phyloP scores from a whole-genome alignment of 2,113 vertebrate genomes.

The Sinocyclocheilus grahami region DNA sequence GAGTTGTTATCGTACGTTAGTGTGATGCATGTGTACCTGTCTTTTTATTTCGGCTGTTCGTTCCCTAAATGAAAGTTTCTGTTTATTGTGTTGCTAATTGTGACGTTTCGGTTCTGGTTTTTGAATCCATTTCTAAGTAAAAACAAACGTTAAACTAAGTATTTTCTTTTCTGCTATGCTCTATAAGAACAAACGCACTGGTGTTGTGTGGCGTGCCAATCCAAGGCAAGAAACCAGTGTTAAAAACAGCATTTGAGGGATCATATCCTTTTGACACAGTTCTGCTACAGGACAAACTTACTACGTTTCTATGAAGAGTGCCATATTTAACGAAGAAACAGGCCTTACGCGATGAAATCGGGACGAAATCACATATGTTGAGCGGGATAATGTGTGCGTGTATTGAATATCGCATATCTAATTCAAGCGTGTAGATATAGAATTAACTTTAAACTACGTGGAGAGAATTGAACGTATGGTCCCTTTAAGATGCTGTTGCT shows the following conservation, averaged over 20 bases:
- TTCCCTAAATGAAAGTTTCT: slow-evolving; percentile 67
- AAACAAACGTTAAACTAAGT: slow-evolving; percentile 32
- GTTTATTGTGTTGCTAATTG: slow-evolving; percentile 78
- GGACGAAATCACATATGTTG: not conserved
- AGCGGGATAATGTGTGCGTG: slow-evolving; percentile 46
- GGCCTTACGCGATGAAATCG: slow-evolving; percentile 48
- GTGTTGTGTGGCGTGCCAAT: slow-evolving; percentile 80
- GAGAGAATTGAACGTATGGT: slow-evolving; percentile 71
- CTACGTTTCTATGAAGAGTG: slow-evolving; percentile 69
- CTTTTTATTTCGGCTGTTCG: slow-evolving; percentile 74
- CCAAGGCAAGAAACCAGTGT: slow-evolving; percentile 78
- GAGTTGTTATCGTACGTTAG: slow-evolving; percentile 84
- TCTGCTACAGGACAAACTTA: slow-evolving; percentile 40
- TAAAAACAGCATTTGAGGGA: slow-evolving; percentile 85
- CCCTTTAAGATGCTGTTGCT: slow-evolving; percentile 85
- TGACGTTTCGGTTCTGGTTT: slow-evolving; percentile 44
- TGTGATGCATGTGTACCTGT: slow-evolving; percentile 84
- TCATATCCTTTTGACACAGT: slow-evolving; percentile 71
- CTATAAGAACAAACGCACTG: slow-evolving; percentile 82
- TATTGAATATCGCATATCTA: slow-evolving; percentile 52
- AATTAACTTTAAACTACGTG: slow-evolving; percentile 50
- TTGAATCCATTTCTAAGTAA: slow-evolving; percentile 63
- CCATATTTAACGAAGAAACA: slow-evolving; percentile 61
- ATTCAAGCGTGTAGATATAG: slow-evolving; percentile 50
- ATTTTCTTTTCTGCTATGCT: slow-evolving; percentile 78